Evolutionary conservation across 2,888 invertebrate genomes (phyloP), one percentile per base, ranked within the genome.

Genomic region (Trachelus iudaicus): DNA sequence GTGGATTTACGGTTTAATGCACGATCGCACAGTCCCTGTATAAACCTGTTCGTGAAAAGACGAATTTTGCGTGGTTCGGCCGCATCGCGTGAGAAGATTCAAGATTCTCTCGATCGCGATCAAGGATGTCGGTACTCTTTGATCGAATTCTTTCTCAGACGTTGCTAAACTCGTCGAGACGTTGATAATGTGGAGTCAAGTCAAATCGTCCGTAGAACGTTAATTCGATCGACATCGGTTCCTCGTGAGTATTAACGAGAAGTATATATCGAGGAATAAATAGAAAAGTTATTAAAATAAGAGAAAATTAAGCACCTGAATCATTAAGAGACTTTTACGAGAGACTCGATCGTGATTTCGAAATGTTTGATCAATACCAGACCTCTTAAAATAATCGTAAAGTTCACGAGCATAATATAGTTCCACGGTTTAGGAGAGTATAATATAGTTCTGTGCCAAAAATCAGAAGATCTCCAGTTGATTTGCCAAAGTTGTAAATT

Each of bases 1-100:
- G 87, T 86, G 87, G 88, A 87, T 89, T 89, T 89, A 89, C 88
- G 86, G 84, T 89, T 87, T 90, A 90, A 89, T 90, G 89, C 89
- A 83, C 82, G 79, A 80, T 35, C 35, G 3, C 78, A 30, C 79
- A 75, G 69, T 69, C 75, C 73, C 75, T 35, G 40, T 78, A 73
- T 37, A n/a, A n/a, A 73, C 13, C 34, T 31, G 34, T 74, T 35
- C 37, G 40, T 23, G 23, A 56, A 56, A 15, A 56, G 23, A 56
- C 40, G 40, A 56, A 56, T 56, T 56, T 56, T 23, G 40, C 40
- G 23, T 23, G 23, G 40, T 23, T 56, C 40, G 23, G 40, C 3
- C 35, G 12, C 40, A 56, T 56, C 40, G 40, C 40, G 40, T 56
- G 40, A 56, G 40, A 56, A 56, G 40, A 56, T 56, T 9, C 40